Base-by-base conservation (phyloP, 2,113 vertebrate genomes). In the Chauna torquata region DNA sequence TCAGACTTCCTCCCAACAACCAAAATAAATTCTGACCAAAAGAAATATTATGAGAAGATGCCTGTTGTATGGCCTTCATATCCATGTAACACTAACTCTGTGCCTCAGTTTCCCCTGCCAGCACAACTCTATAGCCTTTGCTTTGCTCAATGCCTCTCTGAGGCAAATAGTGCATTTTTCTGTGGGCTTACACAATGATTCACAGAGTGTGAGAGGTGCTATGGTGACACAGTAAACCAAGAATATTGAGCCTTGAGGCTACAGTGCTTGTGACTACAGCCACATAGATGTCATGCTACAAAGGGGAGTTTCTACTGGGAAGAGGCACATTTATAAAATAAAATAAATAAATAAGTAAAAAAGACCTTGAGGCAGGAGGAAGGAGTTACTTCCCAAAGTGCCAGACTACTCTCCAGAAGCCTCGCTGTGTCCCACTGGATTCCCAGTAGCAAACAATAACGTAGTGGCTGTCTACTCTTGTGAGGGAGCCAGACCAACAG, bases 381-480 rank as follows among this genome's bases (percentile, higher is more conserved):
- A 93, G 62, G 58, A 45, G 66, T 64, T 82, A 50, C 65, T 71
- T 75, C 89, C 94, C 89, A 65, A 45, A 87, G 66, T 78, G 76
- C 49, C 92, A 72, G 81, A 40, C 74, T 88, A 11, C 71, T 70
- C 90, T 95, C 86, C 94, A 69, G 89, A 77, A 95, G 75, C 91
- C 86, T 69, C 3, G 0, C 4, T 62, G 74, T 0, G 1, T 74
- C 92, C 91, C 12, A 1, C 78, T 75, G 75, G 91, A 85, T 64
- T 80, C 82, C 42, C 89, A 77, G 86, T 16, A 2, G 89, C 84
- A 90, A 71, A 66, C 84, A 87, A 91, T 95, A 95, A 95, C 86
- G 94, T 7, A 97, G 81, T 42, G 77, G 38, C 86, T 97, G 92
- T 36, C 89, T 95, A 87, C 87, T 91, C 68, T 79, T 92, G 84